Percentiles rank a stretch among this genome's conserved stretches.
phyloP scores from a whole-genome alignment of 64 coral and sea anemone genomes.

The Montipora foliosa region DNA sequence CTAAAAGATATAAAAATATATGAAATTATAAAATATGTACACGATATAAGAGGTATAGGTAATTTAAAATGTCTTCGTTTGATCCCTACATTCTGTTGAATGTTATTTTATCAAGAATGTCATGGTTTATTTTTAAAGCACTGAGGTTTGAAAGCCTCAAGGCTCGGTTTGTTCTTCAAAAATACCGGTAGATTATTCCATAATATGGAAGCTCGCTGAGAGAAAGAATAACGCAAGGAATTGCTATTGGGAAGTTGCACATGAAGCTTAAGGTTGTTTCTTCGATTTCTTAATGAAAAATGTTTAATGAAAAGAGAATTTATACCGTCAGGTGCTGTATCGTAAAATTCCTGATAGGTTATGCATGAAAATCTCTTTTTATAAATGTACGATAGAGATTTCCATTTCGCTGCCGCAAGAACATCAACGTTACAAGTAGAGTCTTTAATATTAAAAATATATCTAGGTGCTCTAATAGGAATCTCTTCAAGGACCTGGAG shows the following conservation, averaged over 20 bases:
- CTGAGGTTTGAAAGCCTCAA: not conserved
- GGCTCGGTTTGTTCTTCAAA: not conserved
- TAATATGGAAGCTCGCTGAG: too few species aligned
- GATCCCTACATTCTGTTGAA: too few species aligned
- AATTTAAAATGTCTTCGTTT: too few species aligned
- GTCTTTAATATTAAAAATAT: not conserved
- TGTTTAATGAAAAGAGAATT: slow-evolving; percentile 10
- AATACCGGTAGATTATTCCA: not conserved
- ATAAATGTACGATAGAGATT: not conserved
- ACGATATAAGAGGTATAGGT: too few species aligned
- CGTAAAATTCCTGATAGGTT: not conserved
- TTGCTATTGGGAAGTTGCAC: not conserved
- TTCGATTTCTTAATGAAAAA: not conserved
- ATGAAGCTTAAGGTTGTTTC: not conserved
- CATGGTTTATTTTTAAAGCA: too few species aligned
- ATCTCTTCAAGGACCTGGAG: not conserved
- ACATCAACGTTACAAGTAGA: too few species aligned
- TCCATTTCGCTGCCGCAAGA: not conserved
- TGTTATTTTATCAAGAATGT: too few species aligned
- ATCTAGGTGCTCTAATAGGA: not conserved
- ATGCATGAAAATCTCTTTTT: not conserved
- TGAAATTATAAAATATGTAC: too few species aligned
- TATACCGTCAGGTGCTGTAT: not conserved
- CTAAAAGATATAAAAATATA: too few species aligned
- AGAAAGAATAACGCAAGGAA: not conserved